Evolutionary conservation across 2,797 vertebrate genomes (phyloP).

Genomic region (Hylomyscus alleni): DNA sequence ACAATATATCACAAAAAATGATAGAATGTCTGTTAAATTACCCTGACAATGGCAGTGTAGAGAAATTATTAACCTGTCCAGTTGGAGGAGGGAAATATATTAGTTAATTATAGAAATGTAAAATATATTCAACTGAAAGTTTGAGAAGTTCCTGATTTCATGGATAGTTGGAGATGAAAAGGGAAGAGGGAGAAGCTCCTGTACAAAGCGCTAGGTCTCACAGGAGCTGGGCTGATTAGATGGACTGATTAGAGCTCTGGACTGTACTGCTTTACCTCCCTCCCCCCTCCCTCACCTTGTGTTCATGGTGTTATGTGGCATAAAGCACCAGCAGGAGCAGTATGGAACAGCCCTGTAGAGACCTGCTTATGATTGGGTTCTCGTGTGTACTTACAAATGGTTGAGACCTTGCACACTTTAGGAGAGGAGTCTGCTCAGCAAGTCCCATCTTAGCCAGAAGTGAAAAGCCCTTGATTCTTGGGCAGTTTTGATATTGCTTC

Average conservation of each 20-base stretch:
- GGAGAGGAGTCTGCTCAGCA: not conserved
- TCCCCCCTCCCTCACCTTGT: not conserved
- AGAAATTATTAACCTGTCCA: not conserved
- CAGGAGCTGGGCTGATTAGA: not conserved
- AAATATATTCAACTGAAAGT: slow-evolving; percentile 1
- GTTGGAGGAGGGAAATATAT: not conserved
- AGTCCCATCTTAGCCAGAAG: not conserved
- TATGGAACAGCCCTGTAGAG: not conserved
- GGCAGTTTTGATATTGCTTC: slow-evolving; percentile 9
- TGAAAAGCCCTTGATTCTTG: not conserved
- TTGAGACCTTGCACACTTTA: not conserved
- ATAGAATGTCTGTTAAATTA: not conserved
- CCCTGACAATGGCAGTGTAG: not conserved
- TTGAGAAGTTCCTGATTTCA: not conserved
- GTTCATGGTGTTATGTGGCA: not conserved
- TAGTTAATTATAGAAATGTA: not conserved
- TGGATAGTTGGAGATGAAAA: not conserved
- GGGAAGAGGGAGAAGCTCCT: not conserved
- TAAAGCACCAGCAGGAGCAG: not conserved
- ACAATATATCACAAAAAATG: not conserved
- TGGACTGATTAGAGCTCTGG: not conserved
- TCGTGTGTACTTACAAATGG: not conserved
- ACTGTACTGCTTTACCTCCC: not conserved
- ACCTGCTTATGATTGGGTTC: not conserved
- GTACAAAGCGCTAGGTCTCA: not conserved